phyloP scores from a whole-genome alignment of 2,888 invertebrate species.

The Syritta pipiens region DNA sequence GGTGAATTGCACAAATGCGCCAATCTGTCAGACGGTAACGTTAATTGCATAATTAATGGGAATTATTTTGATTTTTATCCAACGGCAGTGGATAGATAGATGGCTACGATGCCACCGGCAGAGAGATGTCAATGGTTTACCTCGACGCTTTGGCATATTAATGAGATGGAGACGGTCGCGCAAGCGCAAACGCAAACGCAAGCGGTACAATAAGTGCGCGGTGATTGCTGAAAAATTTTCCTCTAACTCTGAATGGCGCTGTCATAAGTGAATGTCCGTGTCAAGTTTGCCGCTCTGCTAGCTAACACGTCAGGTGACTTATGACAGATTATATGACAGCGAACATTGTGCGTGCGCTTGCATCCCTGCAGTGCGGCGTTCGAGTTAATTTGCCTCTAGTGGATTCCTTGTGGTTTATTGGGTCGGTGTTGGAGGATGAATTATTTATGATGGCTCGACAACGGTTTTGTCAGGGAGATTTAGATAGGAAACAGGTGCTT shows the following conservation, averaged over 20 bases:
- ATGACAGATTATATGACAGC: constrained; percentile 68
- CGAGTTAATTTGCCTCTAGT: constrained; percentile 46
- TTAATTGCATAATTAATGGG: constrained; percentile 69
- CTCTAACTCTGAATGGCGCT: constrained; percentile 32
- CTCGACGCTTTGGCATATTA: constrained; percentile 59
- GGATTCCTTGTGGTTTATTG: constrained; percentile 13
- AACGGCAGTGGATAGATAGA: not conserved
- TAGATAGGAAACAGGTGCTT: not conserved
- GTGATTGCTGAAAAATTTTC: constrained; percentile 60
- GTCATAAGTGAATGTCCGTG: constrained; percentile 54
- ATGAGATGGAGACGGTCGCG: constrained; percentile 34
- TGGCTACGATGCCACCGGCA: constrained; percentile 21
- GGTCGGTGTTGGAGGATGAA: constrained; percentile 32
- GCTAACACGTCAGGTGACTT: constrained; percentile 61
- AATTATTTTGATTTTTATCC: constrained; percentile 67
- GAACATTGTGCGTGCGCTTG: constrained; percentile 43
- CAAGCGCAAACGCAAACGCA: constrained; percentile 18
- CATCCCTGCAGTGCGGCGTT: constrained; percentile 17
- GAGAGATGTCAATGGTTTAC: constrained; percentile 61
- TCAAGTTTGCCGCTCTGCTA: constrained; percentile 60
- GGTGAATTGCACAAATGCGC: constrained; percentile 65
- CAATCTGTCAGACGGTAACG: constrained; percentile 67
- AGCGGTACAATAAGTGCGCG: constrained; percentile 2
- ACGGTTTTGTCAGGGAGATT: not conserved
- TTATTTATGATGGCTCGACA: constrained; percentile 35